Base-by-base conservation (phyloP, 1,140 invertebrate species). In the Paralvinella palmiformis region DNA sequence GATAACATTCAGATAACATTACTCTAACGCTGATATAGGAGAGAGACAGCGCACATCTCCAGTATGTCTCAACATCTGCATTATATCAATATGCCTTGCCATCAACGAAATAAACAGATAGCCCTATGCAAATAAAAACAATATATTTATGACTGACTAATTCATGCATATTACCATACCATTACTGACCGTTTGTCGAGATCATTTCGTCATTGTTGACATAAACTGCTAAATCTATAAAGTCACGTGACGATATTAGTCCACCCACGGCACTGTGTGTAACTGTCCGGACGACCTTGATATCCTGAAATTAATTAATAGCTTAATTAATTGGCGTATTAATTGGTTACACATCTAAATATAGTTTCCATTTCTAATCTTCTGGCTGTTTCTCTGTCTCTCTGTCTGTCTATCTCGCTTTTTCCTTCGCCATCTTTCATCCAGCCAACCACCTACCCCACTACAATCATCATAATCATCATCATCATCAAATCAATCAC, bases 241-340 rank as follows among this genome's bases (percentile, higher is more conserved):
- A 63, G 61, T 63, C 61, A 3, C 61, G 17, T 17, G 61, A 48
- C 27, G 61, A 63, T 15, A 63, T 63, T 29, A 63, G 48, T 27
- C 61, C 61, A 31, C 61, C 61, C 22, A 63, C 53, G 45, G 61
- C 61, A 55, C 50, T 63, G 48, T 63, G 48, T 27, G 61, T 63
- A 20, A 63, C 55, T 31, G 61, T 63, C 17, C 61, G 41, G 3
- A 63, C 22, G 13, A 63, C 48, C n/a, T 44, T 33, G 20, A 63
- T 20, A 37, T 63, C 52, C 61, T 63, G 27, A 1, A 3, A 33
- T 3, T 13, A 5, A 24, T n/a, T 2, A 41, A 59, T 41, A 41
- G 15, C 2, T 20, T 5, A 59, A 20, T 3, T 5, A 36, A 15
- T 37, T 29, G 2, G 24, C 35, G 5, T 37, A 13, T 1, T 15